A percentile compares a stretch with the other conserved stretches of the same genome.
Conservation (phyloP, 1,140 invertebrate genomes). For the Macrosteles quadrilineatus region DNA sequence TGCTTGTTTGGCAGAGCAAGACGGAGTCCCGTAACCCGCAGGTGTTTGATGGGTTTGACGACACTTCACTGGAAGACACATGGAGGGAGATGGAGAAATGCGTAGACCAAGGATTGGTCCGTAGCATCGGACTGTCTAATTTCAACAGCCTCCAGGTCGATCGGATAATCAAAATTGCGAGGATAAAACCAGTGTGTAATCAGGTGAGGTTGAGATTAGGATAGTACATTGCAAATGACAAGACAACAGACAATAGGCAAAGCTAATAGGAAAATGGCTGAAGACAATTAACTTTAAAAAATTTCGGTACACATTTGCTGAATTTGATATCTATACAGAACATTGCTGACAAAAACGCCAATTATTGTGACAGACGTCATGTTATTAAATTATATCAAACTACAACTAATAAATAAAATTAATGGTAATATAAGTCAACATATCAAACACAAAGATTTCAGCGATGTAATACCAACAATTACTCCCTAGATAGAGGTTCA, state of each 20-base stretch:
- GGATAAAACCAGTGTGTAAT: constrained; percentile 74
- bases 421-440: no score
- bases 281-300: not conserved
- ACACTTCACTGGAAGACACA: constrained; percentile 61
- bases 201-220: no score
- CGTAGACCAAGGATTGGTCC: constrained; percentile 67
- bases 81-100: constrained; percentile 87
- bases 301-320: not conserved
- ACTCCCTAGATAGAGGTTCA: constrained; percentile 78
- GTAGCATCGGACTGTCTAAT: constrained; percentile 86
- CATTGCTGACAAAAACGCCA: not conserved
- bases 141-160: constrained; percentile 84
- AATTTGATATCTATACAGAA: not conserved
- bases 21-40: constrained; percentile 70
- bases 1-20: constrained; percentile 8
- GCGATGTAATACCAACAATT: no score
- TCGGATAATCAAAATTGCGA: constrained; percentile 64
- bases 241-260: no score
- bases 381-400: no score
- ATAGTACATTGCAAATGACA: not conserved
- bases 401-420: no score
- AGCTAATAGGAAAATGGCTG: not conserved
- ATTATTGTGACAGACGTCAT: no score
- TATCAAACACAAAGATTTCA: no score
- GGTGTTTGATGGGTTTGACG: constrained; percentile 81